These are phyloP conservation scores for Drosophila sechellia DNA, from an alignment of 1,140 invertebrate genomes.

Conservation along the genomic window DNA sequence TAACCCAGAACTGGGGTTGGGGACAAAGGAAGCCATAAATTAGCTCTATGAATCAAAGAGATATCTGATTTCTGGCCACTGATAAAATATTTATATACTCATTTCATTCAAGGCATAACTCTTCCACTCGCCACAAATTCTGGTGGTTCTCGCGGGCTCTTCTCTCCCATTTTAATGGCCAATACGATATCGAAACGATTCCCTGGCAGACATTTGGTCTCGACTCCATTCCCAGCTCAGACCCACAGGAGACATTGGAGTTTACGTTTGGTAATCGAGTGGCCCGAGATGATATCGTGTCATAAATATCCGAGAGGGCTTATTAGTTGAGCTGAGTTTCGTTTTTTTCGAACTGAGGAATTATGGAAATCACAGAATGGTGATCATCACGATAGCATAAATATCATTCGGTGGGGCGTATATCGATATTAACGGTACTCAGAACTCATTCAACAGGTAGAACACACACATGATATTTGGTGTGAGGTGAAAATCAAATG, in stretches of 20 bases:
- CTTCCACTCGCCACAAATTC: slow-evolving; percentile 31
- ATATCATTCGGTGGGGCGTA: slow-evolving; percentile 5
- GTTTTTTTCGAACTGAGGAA: slow-evolving; percentile 16
- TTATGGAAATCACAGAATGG: slow-evolving; percentile 35
- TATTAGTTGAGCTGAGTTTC: slow-evolving; percentile 54
- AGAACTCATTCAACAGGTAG: slow-evolving; percentile 25
- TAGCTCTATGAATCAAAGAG: slow-evolving; percentile 83
- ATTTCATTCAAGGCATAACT: slow-evolving; percentile 75
- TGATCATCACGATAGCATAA: slow-evolving; percentile 30
- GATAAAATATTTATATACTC: slow-evolving; percentile 83
- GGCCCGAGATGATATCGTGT: slow-evolving; percentile 77
- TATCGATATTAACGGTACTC: slow-evolving; percentile 40
- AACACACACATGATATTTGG: slow-evolving; percentile 28
- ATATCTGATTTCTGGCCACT: slow-evolving; percentile 82
- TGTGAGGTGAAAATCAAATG: background rate
- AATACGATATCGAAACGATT: slow-evolving; percentile 31
- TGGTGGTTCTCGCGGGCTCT: slow-evolving; percentile 23
- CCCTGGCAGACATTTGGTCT: slow-evolving; percentile 75
- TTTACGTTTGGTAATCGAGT: slow-evolving; percentile 19
- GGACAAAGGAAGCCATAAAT: slow-evolving; percentile 80
- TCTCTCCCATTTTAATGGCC: slow-evolving; percentile 54
- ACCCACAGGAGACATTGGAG: slow-evolving; percentile 48
- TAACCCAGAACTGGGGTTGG: slow-evolving; percentile 10
- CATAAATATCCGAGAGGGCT: slow-evolving; percentile 67
- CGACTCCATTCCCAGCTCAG: slow-evolving; percentile 39